Percentiles rank a stretch among this genome's conserved stretches.
phyloP scores from a whole-genome alignment of 2,113 vertebrate genomes.

The Tor tambroides region DNA sequence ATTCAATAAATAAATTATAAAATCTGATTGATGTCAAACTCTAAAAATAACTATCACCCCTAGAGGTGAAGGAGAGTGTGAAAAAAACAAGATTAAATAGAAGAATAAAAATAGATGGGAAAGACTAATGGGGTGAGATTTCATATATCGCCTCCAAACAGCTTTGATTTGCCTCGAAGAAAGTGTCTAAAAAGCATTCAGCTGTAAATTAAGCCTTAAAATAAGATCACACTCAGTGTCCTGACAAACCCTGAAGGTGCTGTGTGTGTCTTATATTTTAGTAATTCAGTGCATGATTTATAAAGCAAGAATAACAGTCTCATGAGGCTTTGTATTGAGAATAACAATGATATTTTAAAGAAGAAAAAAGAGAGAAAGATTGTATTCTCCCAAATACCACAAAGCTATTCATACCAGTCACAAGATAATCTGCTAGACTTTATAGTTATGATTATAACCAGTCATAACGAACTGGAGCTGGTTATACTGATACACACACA shows the following conservation, averaged over 20 bases:
- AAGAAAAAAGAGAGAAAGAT: no score
- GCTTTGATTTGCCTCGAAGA: constrained; percentile 43
- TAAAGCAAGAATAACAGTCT: neutral
- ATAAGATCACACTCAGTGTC: constrained; percentile 7
- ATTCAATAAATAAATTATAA: constrained; percentile 46
- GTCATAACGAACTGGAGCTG: neutral
- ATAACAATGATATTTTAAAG: neutral
- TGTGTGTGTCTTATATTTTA: neutral
- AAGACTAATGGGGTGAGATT: constrained; percentile 10
- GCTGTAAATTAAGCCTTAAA: constrained; percentile 33
- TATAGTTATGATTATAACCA: neutral
- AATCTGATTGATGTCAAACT: constrained; percentile 46
- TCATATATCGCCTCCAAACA: constrained; percentile 42
- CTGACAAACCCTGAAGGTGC: constrained; percentile 1
- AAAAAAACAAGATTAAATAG: constrained; percentile 27
- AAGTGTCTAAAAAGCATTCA: constrained; percentile 34
- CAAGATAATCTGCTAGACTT: neutral
- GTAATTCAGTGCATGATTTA: neutral
- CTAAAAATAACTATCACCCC: constrained; percentile 50
- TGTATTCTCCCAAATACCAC: neutral
- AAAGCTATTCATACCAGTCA: neutral
- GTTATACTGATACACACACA: no score
- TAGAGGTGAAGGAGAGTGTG: constrained; percentile 32
- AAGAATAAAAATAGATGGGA: constrained; percentile 18
- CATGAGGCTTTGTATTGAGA: neutral